phyloP scores from a whole-genome alignment of 2,113 vertebrate species.

The Clarias gariepinus region DNA sequence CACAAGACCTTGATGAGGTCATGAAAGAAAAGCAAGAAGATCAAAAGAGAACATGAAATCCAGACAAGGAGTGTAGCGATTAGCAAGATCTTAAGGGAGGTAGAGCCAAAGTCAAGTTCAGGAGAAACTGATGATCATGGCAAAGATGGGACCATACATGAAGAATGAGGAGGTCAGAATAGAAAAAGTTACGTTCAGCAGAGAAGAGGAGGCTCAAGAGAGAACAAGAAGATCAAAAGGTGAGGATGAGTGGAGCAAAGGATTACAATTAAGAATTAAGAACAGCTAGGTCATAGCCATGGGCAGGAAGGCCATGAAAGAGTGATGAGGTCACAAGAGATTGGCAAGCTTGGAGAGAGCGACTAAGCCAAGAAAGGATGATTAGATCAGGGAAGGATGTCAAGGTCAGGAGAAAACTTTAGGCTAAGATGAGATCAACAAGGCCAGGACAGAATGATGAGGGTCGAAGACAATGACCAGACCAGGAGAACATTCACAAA shows the following conservation, averaged over 20 bases:
- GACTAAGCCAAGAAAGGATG: background rate
- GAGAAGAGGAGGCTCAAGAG: background rate
- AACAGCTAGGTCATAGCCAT: background rate
- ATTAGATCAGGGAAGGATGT: background rate
- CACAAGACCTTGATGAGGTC: background rate
- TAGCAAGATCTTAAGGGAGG: background rate
- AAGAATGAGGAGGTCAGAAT: background rate
- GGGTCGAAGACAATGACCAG: too few relatives aligned
- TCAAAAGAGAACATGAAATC: background rate
- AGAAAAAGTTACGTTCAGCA: background rate
- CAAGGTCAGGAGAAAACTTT: background rate
- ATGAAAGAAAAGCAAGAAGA: background rate
- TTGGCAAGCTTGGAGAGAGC: background rate
- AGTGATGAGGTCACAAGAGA: background rate
- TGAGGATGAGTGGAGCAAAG: background rate
- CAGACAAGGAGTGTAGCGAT: background rate
- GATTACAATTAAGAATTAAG: background rate
- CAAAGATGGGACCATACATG: too few relatives aligned
- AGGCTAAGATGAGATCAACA: background rate
- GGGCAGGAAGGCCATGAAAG: background rate
- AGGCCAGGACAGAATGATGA: background rate
- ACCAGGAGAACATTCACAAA: background rate
- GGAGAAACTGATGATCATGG: background rate
- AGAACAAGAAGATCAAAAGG: background rate
- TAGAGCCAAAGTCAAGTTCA: background rate